Percentiles rank a stretch among this genome's conserved stretches.
phyloP scores from a whole-genome alignment of 1,140 invertebrate genomes.

The Agrilus planipennis region DNA sequence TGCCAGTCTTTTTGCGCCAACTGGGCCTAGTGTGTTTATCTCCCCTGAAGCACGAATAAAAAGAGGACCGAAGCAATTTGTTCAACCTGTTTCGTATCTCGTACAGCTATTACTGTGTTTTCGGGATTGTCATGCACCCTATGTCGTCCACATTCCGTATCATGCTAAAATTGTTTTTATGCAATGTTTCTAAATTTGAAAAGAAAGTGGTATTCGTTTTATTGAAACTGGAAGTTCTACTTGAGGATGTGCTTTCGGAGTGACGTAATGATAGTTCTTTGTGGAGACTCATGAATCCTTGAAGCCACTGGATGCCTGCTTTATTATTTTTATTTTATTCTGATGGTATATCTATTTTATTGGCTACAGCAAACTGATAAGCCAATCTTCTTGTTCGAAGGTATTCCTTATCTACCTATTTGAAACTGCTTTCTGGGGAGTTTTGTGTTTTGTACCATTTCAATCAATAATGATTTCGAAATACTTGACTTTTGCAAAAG shows the following conservation, averaged over 20 bases:
- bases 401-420: too few species aligned
- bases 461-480: too few species aligned
- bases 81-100: slow-evolving; percentile 34
- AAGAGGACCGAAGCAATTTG: slow-evolving; percentile 31
- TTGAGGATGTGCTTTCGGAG: too few species aligned
- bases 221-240: too few species aligned
- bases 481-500: too few species aligned
- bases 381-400: slow-evolving; percentile 17
- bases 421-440: too few species aligned
- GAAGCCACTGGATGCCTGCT: slow-evolving; percentile 27
- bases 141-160: slow-evolving; percentile 37
- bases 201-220: slow-evolving; percentile 32
- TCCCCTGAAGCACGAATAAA: too few species aligned
- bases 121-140: slow-evolving; percentile 35
- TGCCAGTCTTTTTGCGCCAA: too few species aligned
- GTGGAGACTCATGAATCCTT: too few species aligned
- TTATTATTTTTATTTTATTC: slow-evolving; percentile 30
- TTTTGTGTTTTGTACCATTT: too few species aligned
- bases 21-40: slow-evolving; percentile 27
- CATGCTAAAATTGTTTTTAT: slow-evolving; percentile 24
- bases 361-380: slow-evolving; percentile 20
- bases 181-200: slow-evolving; percentile 26
- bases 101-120: slow-evolving; percentile 31
- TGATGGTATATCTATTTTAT: slow-evolving; percentile 15
- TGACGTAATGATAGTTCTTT: too few species aligned